These are phyloP conservation scores for Nasua narica DNA, from an alignment of 2,797 vertebrate species.

Conservation along the genomic window DNA sequence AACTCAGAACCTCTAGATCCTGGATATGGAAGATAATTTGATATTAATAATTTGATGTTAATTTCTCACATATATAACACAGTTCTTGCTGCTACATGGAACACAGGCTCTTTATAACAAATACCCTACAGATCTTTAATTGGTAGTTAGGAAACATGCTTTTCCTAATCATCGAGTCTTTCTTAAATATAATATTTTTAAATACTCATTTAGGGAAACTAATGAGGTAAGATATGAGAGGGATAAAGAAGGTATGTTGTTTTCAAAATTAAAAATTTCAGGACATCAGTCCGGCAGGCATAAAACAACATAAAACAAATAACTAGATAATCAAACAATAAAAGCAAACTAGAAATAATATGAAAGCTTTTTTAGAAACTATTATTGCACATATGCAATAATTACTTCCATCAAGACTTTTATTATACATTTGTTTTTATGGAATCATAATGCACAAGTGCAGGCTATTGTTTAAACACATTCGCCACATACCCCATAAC, in stretches of 20 bases:
- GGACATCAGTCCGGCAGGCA: slow-evolving; percentile 72
- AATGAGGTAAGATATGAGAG: slow-evolving; percentile 60
- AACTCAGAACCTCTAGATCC: neutral
- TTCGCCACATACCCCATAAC: slow-evolving; percentile 74
- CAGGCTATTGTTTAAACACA: slow-evolving; percentile 82
- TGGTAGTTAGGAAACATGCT: slow-evolving; percentile 63
- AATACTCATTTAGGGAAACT: slow-evolving; percentile 71
- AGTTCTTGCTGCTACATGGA: neutral
- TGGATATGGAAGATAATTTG: neutral
- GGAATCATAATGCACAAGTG: slow-evolving; percentile 76
- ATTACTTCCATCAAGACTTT: slow-evolving; percentile 79
- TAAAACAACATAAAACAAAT: slow-evolving; percentile 75
- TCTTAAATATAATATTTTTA: slow-evolving; percentile 71
- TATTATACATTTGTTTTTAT: slow-evolving; percentile 81
- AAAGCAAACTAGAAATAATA: slow-evolving; percentile 77
- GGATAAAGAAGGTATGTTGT: slow-evolving; percentile 66
- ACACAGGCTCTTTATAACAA: slow-evolving; percentile 55
- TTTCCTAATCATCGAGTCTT: slow-evolving; percentile 52
- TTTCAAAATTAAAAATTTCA: slow-evolving; percentile 80
- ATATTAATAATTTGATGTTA: neutral
- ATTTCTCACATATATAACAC: slow-evolving; percentile 21
- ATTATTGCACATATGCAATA: slow-evolving; percentile 79
- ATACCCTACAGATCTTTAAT: slow-evolving; percentile 67
- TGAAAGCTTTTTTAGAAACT: slow-evolving; percentile 70
- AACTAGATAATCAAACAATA: slow-evolving; percentile 72